Percentiles rank a stretch among this genome's conserved stretches.
Conservation (phyloP, 1,140 invertebrate genomes). For the Hyles euphorbiae region DNA sequence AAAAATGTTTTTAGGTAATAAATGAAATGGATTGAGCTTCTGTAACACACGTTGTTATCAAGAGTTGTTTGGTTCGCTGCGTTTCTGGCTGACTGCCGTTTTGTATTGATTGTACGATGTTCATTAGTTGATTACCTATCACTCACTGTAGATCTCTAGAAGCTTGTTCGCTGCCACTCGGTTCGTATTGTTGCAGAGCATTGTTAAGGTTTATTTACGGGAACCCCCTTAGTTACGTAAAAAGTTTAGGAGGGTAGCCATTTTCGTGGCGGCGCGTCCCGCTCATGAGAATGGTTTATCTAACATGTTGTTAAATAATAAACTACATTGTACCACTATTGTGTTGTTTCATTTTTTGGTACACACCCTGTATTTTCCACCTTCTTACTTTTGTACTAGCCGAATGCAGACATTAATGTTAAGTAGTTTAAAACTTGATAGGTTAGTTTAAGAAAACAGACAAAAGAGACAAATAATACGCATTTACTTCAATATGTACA, state of each 20-base stretch:
- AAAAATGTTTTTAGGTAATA: constrained; percentile 70
- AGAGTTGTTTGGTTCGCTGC: constrained; percentile 37
- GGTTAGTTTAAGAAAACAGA: constrained; percentile 2
- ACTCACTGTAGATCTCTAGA: constrained; percentile 26
- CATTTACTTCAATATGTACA: too few species aligned
- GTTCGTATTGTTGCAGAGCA: constrained; percentile 58
- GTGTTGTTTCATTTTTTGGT: constrained; percentile 43
- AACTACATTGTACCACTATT: constrained; percentile 75
- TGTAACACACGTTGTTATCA: constrained; percentile 60
- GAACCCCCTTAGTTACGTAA: constrained; percentile 70
- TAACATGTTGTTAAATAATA: constrained; percentile 77
- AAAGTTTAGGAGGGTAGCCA: constrained; percentile 72
- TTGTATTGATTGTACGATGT: constrained; percentile 1
- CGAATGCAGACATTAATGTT: too few species aligned
- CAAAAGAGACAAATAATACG: neutral
- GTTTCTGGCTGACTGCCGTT: constrained; percentile 21
- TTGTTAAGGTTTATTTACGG: constrained; percentile 61
- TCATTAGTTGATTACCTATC: constrained; percentile 22
- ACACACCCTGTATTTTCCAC: neutral
- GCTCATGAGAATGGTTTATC: constrained; percentile 69
- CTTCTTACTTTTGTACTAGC: too few species aligned
- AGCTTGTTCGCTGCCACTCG: constrained; percentile 55
- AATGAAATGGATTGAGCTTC: constrained; percentile 67
- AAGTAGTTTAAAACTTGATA: too few species aligned
- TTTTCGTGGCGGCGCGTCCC: constrained; percentile 63